Conservation (phyloP, 2,113 vertebrate species). For the Onychorhynchus coronatus region DNA sequence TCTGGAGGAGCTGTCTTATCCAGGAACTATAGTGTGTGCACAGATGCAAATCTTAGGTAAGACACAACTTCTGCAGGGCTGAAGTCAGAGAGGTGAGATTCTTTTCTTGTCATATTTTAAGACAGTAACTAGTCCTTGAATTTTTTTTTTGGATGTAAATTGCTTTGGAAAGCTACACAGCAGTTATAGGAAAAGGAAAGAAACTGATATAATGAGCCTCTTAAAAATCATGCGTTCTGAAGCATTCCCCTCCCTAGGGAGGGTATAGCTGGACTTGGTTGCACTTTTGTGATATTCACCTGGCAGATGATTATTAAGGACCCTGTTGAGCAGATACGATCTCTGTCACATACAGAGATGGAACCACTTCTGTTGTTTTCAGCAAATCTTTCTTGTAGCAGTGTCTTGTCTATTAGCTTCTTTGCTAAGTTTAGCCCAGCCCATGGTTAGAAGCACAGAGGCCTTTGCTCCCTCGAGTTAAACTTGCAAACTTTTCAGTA, state of each 20-base stretch:
- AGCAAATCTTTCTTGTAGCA: not conserved
- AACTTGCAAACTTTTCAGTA: not conserved
- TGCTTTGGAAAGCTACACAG: not conserved
- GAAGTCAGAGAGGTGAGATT: not conserved
- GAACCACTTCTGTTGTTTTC: not conserved
- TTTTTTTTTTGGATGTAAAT: not conserved
- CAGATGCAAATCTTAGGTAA: not conserved
- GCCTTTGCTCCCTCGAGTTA: not conserved
- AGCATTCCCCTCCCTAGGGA: not conserved
- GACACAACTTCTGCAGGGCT: not conserved
- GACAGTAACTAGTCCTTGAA: not conserved
- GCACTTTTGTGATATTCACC: not conserved
- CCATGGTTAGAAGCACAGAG: not conserved
- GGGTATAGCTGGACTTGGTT: not conserved
- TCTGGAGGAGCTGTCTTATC: not conserved
- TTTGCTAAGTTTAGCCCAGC: not conserved
- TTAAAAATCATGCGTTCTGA: not conserved
- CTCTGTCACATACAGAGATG: rapidly evolving
- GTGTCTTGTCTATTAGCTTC: not conserved
- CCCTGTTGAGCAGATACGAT: not conserved
- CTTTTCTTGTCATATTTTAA: not conserved
- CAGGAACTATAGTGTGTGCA: not conserved
- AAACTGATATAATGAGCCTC: not conserved
- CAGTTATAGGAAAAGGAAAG: not conserved
- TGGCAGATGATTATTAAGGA: not conserved